Evolutionary conservation across 2,797 vertebrate genomes (phyloP).

Genomic region (Mormyrus proboscirostris): DNA sequence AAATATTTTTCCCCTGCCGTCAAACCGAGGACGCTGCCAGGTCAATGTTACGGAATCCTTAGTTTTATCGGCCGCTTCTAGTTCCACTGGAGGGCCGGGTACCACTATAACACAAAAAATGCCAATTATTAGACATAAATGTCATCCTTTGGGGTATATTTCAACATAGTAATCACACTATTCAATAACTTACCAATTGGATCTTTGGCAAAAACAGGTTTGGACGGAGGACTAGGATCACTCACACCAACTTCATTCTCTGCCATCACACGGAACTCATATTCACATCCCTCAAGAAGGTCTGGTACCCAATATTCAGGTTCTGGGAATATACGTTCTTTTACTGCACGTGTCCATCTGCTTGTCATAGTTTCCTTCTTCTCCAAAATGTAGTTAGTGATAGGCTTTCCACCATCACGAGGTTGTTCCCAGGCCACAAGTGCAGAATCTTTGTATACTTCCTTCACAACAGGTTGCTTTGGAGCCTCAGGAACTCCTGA

Average conservation of each 20-base stretch:
- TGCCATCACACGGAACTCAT: conserved; percentile 95
- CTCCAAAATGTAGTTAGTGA: conserved; percentile 90
- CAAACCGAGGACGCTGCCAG: conserved; percentile 84
- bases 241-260: conserved; percentile 90
- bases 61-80: conserved; percentile 78
- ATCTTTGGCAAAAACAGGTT: conserved; percentile 91
- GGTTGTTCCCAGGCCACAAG: conserved; percentile 91
- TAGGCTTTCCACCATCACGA: conserved; percentile 92
- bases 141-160: not conserved
- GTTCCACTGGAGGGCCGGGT: conserved; percentile 82
- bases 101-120: conserved; percentile 61
- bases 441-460: conserved; percentile 83
- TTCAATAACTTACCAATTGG: conserved; percentile 73
- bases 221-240: conserved; percentile 92
- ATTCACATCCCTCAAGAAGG: conserved; percentile 89
- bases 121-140: conserved; percentile 27
- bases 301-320: conserved; percentile 86
- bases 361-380: conserved; percentile 93
- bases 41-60: conserved; percentile 85
- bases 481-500: conserved; percentile 92
- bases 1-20: conserved; percentile 90
- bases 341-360: conserved; percentile 81
- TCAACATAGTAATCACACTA: not conserved
- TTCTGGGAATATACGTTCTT: conserved; percentile 73
- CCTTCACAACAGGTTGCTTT: conserved; percentile 79